Percentiles rank a stretch among this genome's conserved stretches.
Evolutionary conservation across 2,113 vertebrate genomes (phyloP).

Genomic region (Osmerus eperlanus): DNA sequence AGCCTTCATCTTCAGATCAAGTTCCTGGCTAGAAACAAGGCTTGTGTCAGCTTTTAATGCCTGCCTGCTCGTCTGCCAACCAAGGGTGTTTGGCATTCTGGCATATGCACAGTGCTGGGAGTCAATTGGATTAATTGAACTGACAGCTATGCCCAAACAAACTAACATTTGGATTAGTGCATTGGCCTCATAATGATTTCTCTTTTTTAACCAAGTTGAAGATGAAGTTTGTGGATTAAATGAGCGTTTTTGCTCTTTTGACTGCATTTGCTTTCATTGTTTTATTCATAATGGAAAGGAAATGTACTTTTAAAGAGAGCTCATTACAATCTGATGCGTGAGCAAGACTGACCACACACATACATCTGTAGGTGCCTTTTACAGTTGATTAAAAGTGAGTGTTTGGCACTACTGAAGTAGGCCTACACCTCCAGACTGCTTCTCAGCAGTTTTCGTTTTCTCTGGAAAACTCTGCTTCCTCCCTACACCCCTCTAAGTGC

Average conservation of each 20-base stretch:
- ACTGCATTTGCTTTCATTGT: neutral
- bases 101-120: constrained; percentile 42
- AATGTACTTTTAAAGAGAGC: neutral
- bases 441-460: constrained; percentile 27
- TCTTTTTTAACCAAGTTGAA: too few species aligned
- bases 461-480: constrained; percentile 31
- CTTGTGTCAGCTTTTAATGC: constrained; percentile 41
- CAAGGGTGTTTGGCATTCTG: constrained; percentile 1
- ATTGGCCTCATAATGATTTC: too few species aligned
- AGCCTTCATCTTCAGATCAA: constrained; percentile 50
- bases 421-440: neutral
- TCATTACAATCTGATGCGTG: neutral
- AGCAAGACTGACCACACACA: too few species aligned
- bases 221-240: too few species aligned
- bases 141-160: too few species aligned
- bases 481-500: constrained; percentile 19
- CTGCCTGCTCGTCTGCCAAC: constrained; percentile 2
- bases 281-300: neutral
- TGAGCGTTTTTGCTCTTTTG: neutral
- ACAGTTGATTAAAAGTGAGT: neutral
- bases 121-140: constrained; percentile 48
- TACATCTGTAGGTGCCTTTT: constrained; percentile 17
- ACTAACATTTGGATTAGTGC: too few species aligned
- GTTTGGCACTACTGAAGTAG: neutral
- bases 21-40: constrained; percentile 39